These are phyloP conservation scores for Syngnathus rostellatus DNA, from an alignment of 2,797 vertebrate species.

Conservation along the genomic window DNA sequence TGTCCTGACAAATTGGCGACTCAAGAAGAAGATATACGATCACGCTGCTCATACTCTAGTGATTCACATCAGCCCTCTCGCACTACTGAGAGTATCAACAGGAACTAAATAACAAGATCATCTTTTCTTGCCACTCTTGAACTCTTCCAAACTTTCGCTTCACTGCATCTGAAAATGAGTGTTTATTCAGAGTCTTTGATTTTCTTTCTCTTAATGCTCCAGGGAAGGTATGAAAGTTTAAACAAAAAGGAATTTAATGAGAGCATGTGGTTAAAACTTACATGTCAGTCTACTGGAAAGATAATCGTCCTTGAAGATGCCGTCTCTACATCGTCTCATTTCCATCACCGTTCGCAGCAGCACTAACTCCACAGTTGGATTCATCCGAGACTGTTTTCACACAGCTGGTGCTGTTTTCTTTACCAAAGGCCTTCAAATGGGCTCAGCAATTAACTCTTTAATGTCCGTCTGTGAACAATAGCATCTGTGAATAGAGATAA, in stretches of 20 bases:
- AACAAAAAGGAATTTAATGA: neutral
- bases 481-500: neutral
- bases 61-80: neutral
- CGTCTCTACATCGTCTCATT: neutral
- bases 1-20: conserved; percentile 3
- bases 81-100: neutral
- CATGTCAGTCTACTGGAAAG: neutral
- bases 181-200: neutral
- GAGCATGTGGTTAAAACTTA: neutral
- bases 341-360: neutral
- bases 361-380: neutral
- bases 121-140: neutral
- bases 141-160: neutral
- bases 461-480: neutral
- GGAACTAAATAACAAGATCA: neutral
- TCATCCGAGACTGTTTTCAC: neutral
- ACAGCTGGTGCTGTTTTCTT: neutral
- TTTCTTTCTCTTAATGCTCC: neutral
- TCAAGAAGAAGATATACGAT: neutral
- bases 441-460: neutral
- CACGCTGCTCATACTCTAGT: neutral
- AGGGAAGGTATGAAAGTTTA: neutral
- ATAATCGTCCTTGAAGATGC: neutral
- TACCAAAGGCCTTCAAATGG: neutral
- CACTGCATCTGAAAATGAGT: neutral